A percentile compares a stretch with the other conserved stretches of the same genome.
Evolutionary conservation across 2,888 invertebrate species (phyloP).

Genomic region (Ditylenchus weischeri): DNA sequence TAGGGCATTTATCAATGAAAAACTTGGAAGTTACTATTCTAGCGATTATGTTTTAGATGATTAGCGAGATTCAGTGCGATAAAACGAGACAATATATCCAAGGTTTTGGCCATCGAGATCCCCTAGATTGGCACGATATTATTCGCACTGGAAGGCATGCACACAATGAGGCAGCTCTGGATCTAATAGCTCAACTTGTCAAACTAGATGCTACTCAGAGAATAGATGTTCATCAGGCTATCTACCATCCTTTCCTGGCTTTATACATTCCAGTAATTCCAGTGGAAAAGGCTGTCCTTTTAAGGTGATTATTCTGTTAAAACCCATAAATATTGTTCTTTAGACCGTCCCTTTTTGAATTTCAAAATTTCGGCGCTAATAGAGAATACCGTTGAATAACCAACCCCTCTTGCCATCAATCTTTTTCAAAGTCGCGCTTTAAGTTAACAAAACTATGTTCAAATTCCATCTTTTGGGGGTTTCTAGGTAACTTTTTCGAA

Average conservation of each 20-base stretch:
- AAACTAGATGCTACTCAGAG: constrained; percentile 41
- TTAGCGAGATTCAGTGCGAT: constrained; percentile 49
- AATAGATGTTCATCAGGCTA: constrained; percentile 43
- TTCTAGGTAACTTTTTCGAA: too few species aligned
- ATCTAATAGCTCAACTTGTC: constrained; percentile 42
- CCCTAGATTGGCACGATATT: constrained; percentile 43
- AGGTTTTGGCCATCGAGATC: constrained; percentile 33
- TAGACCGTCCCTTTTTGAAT: too few species aligned
- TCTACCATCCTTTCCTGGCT: constrained; percentile 44
- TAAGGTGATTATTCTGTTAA: constrained; percentile 28
- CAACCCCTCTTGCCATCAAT: too few species aligned
- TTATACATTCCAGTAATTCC: constrained; percentile 32
- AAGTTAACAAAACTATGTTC: too few species aligned
- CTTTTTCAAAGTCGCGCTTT: too few species aligned
- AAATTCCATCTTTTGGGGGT: too few species aligned
- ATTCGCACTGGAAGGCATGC: constrained; percentile 15
- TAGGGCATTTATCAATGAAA: constrained; percentile 15
- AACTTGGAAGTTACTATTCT: background rate
- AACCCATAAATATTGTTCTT: too few species aligned
- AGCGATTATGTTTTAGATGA: constrained; percentile 32
- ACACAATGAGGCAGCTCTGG: constrained; percentile 36
- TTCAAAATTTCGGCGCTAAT: too few species aligned
- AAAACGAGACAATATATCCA: constrained; percentile 46
- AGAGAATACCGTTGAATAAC: too few species aligned
- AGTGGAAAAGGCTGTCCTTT: constrained; percentile 46